These are phyloP conservation scores for Odontamblyopus lacepedii DNA, from an alignment of 2,797 vertebrate species.

Conservation along the genomic window DNA sequence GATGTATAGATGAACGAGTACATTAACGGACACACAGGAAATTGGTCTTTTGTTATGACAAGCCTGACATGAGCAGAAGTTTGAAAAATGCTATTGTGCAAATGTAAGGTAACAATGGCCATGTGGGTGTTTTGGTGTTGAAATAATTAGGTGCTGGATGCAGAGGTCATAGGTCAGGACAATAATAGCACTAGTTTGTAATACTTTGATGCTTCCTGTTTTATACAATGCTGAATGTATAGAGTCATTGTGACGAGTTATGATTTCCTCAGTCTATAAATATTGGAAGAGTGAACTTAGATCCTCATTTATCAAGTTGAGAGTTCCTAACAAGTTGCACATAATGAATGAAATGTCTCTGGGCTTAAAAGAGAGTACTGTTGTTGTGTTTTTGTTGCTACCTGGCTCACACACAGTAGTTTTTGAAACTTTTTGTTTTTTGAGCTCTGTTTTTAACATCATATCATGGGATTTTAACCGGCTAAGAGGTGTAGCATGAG, in stretches of 20 bases:
- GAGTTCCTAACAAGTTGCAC: too few relatives aligned
- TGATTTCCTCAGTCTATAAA: neutral
- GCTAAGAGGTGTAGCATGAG: too few relatives aligned
- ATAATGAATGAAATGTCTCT: too few relatives aligned
- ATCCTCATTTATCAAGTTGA: too few relatives aligned
- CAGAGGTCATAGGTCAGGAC: neutral
- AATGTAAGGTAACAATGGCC: neutral
- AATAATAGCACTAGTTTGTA: conserved; percentile 3
- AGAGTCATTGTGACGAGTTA: conserved; percentile 2
- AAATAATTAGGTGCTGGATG: conserved; percentile 2
- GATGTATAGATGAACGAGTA: conserved; percentile 24
- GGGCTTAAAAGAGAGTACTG: too few relatives aligned
- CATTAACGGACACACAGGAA: conserved; percentile 15
- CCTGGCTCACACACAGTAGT: too few relatives aligned
- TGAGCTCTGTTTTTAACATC: too few relatives aligned
- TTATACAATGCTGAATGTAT: neutral
- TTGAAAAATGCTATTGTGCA: conserved; percentile 1
- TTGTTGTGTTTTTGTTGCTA: too few relatives aligned
- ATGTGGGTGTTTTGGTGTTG: neutral
- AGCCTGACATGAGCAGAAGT: neutral
- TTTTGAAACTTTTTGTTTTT: too few relatives aligned
- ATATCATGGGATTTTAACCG: too few relatives aligned
- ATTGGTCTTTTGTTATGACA: neutral
- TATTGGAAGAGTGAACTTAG: neutral
- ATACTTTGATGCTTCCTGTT: conserved; percentile 2